Evolutionary conservation across 2,797 vertebrate species (phyloP).

Genomic region (Scleropages formosus): DNA sequence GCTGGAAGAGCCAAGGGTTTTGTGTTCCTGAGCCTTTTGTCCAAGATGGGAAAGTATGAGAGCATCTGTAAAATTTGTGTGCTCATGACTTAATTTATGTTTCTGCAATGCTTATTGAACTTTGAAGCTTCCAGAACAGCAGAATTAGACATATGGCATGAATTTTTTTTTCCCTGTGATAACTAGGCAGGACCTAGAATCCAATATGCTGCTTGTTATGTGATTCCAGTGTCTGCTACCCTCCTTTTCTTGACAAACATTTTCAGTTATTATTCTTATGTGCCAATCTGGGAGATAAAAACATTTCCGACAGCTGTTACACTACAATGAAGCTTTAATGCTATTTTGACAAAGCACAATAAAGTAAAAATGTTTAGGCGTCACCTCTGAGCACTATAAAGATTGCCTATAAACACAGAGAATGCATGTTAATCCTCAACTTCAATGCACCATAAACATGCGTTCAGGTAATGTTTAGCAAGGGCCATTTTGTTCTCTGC

Average conservation of each 20-base stretch:
- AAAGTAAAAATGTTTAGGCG: conserved; percentile 19
- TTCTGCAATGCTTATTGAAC: too few species aligned
- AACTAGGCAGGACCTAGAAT: neutral
- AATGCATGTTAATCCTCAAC: neutral
- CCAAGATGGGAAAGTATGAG: too few species aligned
- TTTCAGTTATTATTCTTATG: neutral
- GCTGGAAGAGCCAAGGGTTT: too few species aligned
- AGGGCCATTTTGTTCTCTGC: neutral
- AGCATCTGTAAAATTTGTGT: too few species aligned
- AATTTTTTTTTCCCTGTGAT: neutral
- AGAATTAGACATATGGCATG: neutral
- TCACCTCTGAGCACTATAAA: conserved; percentile 1
- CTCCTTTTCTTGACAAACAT: neutral
- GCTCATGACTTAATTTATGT: too few species aligned
- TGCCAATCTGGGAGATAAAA: conserved; percentile 7
- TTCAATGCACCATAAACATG: neutral
- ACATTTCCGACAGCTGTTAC: neutral
- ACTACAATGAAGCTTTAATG: conserved; percentile 6
- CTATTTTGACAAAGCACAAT: neutral
- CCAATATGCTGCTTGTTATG: neutral
- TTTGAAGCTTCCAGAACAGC: neutral
- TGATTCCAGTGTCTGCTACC: neutral
- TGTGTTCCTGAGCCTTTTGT: too few species aligned
- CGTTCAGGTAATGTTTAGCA: neutral
- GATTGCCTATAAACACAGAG: neutral